Evolutionary conservation across 1,140 invertebrate genomes (phyloP), one percentile per base, ranked within the genome.

Genomic region (Thalassaphorura encarpata): DNA sequence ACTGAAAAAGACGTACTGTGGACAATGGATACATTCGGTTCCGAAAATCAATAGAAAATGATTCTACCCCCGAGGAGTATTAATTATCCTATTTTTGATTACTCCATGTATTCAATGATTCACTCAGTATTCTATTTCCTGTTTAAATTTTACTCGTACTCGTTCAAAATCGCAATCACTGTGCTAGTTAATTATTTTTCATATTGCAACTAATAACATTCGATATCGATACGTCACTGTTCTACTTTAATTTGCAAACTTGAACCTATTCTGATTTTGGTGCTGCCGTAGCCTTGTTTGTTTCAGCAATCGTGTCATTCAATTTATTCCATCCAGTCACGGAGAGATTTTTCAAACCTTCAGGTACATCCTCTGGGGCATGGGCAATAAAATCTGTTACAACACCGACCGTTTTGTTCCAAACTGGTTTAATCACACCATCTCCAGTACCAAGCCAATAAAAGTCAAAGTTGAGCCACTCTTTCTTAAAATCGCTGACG

Each of bases 401-500:
- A 21, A 36, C 53, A 8, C 39, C 36, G 4, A 59, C 43, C 3
- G 42, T 36, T 41, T 56, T 61, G 27, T 64, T 64, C 62, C 62
- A 64, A 13, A 42, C 19, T n/a, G 62, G 52, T 39, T 58, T 61
- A 18, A 64, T 18, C 1, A 59, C 18, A 15, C 62, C 58, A 29
- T 60, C 56, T 19, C 24, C 33, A 18, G 27, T 52, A 18, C 13
- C 15, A 18, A 36, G 15, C 5, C 26, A 47, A 6, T 46, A 41
- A 13, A 48, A n/a, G 29, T 61, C 58, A 40, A 58, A 55, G 29
- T 47, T 47, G 13, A 64, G 31, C 58, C 59, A 64, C 40, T 64
- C 56, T 19, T 59, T 46, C 8, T 55, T 55, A 40, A 64, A 64
- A 18, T 59, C 49, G 19, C 52, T 39, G 1, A 61, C 40, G 2